Base-by-base conservation (phyloP, 2,888 invertebrate genomes). In the Candidula unifasciata region DNA sequence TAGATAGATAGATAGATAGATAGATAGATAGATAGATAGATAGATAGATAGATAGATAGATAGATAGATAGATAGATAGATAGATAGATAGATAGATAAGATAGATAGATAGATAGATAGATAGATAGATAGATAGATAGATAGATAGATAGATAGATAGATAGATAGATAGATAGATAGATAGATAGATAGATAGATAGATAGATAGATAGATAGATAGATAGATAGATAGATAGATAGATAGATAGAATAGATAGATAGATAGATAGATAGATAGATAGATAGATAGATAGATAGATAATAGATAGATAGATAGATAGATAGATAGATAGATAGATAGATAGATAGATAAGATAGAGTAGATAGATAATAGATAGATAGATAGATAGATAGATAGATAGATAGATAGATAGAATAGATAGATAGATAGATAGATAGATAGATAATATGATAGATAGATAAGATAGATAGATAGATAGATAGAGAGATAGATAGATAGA, bases 271-370 rank as follows among this genome's bases (percentile, higher is more conserved):
- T 5, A 57, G 60, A 78, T 10, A 37, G 33, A 60, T 10, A 57
- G 78, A 78, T 27, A 57, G 33, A 78, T 6, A 13, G 57, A 78
- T 16, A 57, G 21, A 78, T 10, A 57, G 57, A 78, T 30, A 57
- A n/a, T n/a, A n/a, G 57, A 78, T 10, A 78, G 57, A 78, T 30
- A 30, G 78, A 78, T 57, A 78, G 33, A 76, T 18, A 76, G 52
- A 76, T n/a, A 76, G n/a, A 10, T 6, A 44, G 44, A 10, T 10
- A 44, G 44, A 10, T 10, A 44, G 44, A 44, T 10, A 44, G 44
- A 44, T 13, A 44, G 44, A 44, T 13, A 44, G 60, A n/a, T n/a
- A n/a, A n/a, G n/a, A n/a, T n/a, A n/a, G n/a, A 78, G n/a, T n/a
- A n/a, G n/a, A n/a, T n/a, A n/a, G n/a, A n/a, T n/a, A n/a, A n/a